These are phyloP conservation scores for Lucifuga dentata DNA, from an alignment of 2,113 vertebrate genomes.

Conservation along the genomic window DNA sequence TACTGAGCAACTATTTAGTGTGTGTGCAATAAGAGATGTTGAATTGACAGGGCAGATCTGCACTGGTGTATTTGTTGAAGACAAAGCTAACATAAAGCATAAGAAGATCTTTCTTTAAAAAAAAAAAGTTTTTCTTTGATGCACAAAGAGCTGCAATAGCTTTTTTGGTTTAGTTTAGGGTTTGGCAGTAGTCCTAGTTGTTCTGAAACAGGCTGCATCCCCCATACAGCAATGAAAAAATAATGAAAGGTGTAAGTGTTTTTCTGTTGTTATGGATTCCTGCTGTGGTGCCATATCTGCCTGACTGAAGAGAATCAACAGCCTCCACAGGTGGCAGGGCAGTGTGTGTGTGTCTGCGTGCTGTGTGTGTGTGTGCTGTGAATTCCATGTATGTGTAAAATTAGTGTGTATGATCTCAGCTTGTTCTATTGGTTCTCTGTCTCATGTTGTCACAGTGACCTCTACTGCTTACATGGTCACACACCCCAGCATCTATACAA, in stretches of 20 bases:
- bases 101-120: too few relatives aligned
- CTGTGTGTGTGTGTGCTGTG: slow-evolving; percentile 8
- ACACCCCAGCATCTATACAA: slow-evolving; percentile 9
- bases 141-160: background rate
- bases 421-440: slow-evolving; percentile 29
- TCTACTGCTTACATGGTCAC: slow-evolving; percentile 68
- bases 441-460: slow-evolving; percentile 78
- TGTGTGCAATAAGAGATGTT: too few relatives aligned
- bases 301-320: slow-evolving; percentile 31
- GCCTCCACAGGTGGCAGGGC: slow-evolving; percentile 31
- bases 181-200: background rate
- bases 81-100: too few relatives aligned
- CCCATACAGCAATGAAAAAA: background rate
- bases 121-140: background rate
- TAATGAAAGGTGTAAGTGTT: slow-evolving; percentile 23
- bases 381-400: slow-evolving; percentile 1
- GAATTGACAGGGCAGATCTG: too few relatives aligned
- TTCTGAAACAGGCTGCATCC: background rate
- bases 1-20: background rate
- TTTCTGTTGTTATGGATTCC: slow-evolving; percentile 40
- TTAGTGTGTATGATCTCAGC: slow-evolving; percentile 29
- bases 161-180: background rate
- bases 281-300: slow-evolving; percentile 26
- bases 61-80: too few relatives aligned
- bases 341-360: slow-evolving; percentile 1